phyloP scores from a whole-genome alignment of 53 echinoderm and acorn worm genomes.

The Echinometra lucunter region DNA sequence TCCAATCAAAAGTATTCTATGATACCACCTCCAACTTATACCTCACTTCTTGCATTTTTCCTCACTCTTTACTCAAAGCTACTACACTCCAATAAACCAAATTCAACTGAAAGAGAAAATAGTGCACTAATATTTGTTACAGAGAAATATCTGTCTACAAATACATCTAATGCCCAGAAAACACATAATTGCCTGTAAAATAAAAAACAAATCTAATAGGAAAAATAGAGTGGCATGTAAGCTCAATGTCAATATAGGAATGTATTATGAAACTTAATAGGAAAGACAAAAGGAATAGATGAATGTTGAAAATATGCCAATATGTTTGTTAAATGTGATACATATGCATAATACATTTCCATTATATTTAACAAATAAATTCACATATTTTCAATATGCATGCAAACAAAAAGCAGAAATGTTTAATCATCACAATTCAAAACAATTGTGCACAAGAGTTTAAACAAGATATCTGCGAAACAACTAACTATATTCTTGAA shows the following conservation, averaged over 20 bases:
- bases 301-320: background rate
- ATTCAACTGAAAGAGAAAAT: background rate
- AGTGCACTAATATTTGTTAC: background rate
- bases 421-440: background rate
- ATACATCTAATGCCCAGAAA: constrained; percentile 13
- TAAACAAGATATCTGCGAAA: background rate
- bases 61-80: background rate
- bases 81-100: background rate
- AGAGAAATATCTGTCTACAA: background rate
- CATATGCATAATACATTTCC: background rate
- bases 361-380: too few relatives aligned
- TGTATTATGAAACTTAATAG: background rate
- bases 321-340: background rate
- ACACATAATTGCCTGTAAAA: background rate
- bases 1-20: background rate
- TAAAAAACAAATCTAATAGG: background rate
- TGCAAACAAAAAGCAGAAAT: background rate
- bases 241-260: constrained; percentile 3
- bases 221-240: background rate
- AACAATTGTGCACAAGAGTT: background rate
- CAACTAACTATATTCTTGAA: background rate
- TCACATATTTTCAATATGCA: too few relatives aligned
- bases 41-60: background rate
- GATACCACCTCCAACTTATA: background rate
- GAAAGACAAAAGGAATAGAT: constrained; percentile 3